These are phyloP conservation scores for Hestina assimilis DNA, from an alignment of 1,140 invertebrate species.

Conservation along the genomic window DNA sequence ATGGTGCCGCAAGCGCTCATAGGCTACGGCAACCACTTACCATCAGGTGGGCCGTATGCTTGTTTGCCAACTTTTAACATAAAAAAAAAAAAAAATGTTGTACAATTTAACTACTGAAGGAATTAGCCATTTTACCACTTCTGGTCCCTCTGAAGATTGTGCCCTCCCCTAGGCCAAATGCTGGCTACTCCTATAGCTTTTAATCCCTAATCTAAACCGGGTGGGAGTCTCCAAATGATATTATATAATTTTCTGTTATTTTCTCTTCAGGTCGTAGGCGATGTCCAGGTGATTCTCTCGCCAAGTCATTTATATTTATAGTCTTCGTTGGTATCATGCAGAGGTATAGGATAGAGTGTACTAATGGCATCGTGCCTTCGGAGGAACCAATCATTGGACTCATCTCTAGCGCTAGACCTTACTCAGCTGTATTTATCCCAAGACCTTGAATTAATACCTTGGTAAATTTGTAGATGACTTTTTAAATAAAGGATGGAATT, in stretches of 20 bases:
- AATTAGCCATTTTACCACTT: too few species aligned
- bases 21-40: too few species aligned
- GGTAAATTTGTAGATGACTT: background rate
- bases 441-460: constrained; percentile 6
- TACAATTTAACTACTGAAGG: too few species aligned
- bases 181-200: too few species aligned
- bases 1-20: too few species aligned
- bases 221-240: too few species aligned
- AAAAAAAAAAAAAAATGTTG: too few species aligned
- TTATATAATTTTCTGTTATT: background rate
- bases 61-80: too few species aligned
- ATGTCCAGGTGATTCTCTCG: constrained; percentile 88
- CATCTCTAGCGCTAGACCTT: constrained; percentile 52
- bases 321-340: constrained; percentile 86
- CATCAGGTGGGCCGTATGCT: too few species aligned
- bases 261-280: constrained; percentile 83
- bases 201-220: too few species aligned
- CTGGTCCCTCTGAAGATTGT: too few species aligned
- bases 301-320: constrained; percentile 85
- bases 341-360: constrained; percentile 66
- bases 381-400: constrained; percentile 56
- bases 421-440: constrained; percentile 46
- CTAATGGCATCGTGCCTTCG: constrained; percentile 53
- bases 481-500: background rate
- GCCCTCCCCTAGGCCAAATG: too few species aligned